Percentiles rank a stretch among this genome's conserved stretches.
phyloP scores from a whole-genome alignment of 2,888 invertebrate genomes.

The Geotrupes spiniger region DNA sequence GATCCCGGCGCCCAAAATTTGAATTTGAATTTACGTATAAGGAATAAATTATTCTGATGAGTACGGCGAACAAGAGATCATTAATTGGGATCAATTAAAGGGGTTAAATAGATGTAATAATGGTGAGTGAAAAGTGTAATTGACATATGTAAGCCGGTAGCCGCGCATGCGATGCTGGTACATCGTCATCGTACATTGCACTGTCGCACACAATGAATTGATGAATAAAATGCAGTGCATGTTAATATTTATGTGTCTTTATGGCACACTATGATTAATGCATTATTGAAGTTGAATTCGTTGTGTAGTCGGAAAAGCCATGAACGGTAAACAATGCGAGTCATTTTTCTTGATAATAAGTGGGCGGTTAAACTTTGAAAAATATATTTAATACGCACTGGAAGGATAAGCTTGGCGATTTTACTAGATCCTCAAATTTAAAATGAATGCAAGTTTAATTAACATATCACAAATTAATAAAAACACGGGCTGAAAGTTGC shows the following conservation, averaged over 20 bases:
- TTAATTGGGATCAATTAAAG: conserved; percentile 47
- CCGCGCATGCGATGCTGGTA: conserved; percentile 32
- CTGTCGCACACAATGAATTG: conserved; percentile 25
- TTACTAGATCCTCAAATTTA: too few species aligned
- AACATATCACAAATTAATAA: conserved; percentile 10
- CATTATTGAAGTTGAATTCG: conserved; percentile 14
- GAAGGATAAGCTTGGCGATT: too few species aligned
- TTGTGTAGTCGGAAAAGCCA: neutral
- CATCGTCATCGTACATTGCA: conserved; percentile 32
- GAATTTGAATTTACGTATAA: conserved; percentile 15
- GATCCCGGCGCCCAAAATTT: conserved; percentile 9
- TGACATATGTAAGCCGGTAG: conserved; percentile 16
- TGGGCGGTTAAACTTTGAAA: too few species aligned
- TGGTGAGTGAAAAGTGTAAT: conserved; percentile 37
- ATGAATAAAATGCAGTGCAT: conserved; percentile 29
- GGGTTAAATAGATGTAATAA: conserved; percentile 47
- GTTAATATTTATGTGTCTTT: conserved; percentile 25
- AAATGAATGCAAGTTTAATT: too few species aligned
- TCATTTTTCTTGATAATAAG: too few species aligned
- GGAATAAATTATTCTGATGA: conserved; percentile 35
- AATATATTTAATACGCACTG: too few species aligned
- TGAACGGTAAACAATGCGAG: too few species aligned
- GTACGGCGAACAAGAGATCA: conserved; percentile 15
- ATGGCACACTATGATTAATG: conserved; percentile 22
- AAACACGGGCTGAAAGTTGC: too few species aligned